These are phyloP conservation scores for Cydia splendana DNA, from an alignment of 1,140 invertebrate species.

Conservation along the genomic window DNA sequence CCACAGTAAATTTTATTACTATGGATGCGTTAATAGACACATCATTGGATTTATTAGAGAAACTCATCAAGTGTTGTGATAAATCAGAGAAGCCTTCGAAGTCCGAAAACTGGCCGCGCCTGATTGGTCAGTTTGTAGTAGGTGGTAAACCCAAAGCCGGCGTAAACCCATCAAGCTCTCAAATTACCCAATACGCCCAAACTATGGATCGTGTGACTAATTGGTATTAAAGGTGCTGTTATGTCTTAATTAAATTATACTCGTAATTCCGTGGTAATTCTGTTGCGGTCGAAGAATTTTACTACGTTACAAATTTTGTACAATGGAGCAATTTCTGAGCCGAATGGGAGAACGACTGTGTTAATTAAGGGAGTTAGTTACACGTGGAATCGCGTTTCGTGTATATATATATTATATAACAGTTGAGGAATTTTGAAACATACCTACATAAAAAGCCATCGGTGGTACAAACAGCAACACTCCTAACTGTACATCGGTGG, in stretches of 20 bases:
- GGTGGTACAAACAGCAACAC: no score
- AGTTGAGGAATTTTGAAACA: no score
- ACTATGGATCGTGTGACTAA: slow-evolving; percentile 72
- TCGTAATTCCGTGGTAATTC: slow-evolving; percentile 64
- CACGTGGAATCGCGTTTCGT: slow-evolving; percentile 36
- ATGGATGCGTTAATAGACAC: slow-evolving; percentile 38
- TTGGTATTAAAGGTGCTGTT: slow-evolving; percentile 72
- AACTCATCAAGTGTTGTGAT: slow-evolving; percentile 59
- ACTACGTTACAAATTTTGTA: slow-evolving; percentile 71
- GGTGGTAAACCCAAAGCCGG: slow-evolving; percentile 64
- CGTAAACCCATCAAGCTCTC: slow-evolving; percentile 69
- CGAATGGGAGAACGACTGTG: slow-evolving; percentile 62
- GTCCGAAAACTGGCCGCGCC: slow-evolving; percentile 45
- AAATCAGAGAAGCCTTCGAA: slow-evolving; percentile 66
- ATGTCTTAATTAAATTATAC: slow-evolving; percentile 77
- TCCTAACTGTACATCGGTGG: no score
- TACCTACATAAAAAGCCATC: no score
- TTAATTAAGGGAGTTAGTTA: slow-evolving; percentile 68
- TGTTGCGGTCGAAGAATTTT: slow-evolving; percentile 64
- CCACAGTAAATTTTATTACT: slow-evolving; percentile 46
- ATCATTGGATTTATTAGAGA: slow-evolving; percentile 44
- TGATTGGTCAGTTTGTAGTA: slow-evolving; percentile 65
- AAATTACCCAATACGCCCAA: slow-evolving; percentile 72
- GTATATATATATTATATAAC: background rate
- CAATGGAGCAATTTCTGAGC: slow-evolving; percentile 66